Conservation (phyloP, 2,113 vertebrate genomes). For the Solenodon paradoxus region DNA sequence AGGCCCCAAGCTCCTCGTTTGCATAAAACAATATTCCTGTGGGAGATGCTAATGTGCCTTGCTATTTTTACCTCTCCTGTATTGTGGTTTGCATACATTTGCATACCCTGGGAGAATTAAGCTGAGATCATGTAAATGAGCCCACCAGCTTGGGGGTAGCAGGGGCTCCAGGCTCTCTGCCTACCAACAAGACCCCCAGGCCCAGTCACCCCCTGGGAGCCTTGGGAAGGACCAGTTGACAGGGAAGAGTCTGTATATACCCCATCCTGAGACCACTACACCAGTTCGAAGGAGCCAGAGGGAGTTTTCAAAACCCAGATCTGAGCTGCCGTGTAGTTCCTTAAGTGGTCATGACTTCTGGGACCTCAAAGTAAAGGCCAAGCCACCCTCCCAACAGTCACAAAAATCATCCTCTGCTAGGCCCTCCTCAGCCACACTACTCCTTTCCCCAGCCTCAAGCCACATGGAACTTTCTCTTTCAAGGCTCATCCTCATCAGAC, state of each 20-base stretch:
- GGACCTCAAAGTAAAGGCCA: neutral
- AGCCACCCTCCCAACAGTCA: neutral
- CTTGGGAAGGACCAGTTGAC: neutral
- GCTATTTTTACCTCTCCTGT: constrained; percentile 99
- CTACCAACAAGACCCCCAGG: neutral
- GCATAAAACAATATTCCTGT: constrained; percentile 93
- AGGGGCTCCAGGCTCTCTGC: constrained; percentile 61
- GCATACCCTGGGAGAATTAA: constrained; percentile 99
- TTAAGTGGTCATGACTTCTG: neutral
- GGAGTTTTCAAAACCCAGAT: neutral
- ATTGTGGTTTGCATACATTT: constrained; percentile 99
- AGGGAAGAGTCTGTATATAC: rapidly evolving
- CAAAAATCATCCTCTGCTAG: neutral
- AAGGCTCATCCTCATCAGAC: too few species aligned
- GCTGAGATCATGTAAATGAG: constrained; percentile 97
- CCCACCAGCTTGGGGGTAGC: constrained; percentile 82
- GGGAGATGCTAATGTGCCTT: constrained; percentile 95
- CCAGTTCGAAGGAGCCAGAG: neutral
- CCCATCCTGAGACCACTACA: neutral
- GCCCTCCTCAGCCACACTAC: neutral
- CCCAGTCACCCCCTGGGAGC: neutral
- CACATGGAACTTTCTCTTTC: neutral
- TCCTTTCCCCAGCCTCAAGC: neutral
- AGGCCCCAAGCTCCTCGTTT: constrained; percentile 79
- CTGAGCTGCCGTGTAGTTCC: neutral